Percentiles rank a stretch among this genome's conserved stretches.
Evolutionary conservation across 2,113 vertebrate species (phyloP).

Genomic region (Plestiodon gilberti): DNA sequence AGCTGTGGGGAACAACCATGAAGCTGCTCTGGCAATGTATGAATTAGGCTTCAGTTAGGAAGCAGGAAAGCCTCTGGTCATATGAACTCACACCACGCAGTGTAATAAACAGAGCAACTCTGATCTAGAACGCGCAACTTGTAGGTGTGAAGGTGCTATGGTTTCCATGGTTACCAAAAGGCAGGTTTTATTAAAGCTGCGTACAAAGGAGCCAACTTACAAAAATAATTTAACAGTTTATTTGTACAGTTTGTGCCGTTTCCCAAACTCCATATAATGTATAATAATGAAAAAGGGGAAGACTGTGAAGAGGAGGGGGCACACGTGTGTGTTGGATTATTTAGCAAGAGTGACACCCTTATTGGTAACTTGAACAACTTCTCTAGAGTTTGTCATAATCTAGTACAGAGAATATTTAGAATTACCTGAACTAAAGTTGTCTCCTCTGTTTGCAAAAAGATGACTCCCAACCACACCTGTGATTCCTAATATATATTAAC

Average conservation of each 20-base stretch:
- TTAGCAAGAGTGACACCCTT: neutral
- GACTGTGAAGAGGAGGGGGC: neutral
- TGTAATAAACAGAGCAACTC: neutral
- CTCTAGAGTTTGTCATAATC: neutral
- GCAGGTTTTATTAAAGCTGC: neutral
- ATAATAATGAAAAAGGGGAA: neutral
- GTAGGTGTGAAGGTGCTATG: neutral
- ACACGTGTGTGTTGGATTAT: neutral
- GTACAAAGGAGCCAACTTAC: neutral
- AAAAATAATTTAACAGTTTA: neutral
- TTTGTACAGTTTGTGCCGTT: neutral
- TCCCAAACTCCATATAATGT: neutral
- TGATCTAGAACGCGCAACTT: neutral
- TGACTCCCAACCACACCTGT: neutral
- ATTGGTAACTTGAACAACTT: neutral
- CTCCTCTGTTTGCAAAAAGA: neutral
- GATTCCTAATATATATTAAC: neutral
- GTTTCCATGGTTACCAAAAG: neutral
- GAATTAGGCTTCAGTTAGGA: neutral
- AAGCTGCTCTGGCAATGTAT: neutral
- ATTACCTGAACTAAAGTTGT: neutral
- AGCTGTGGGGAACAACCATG: neutral
- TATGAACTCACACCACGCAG: neutral
- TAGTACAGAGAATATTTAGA: neutral
- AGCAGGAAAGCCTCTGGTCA: neutral